Evolutionary conservation across 2,797 vertebrate genomes (phyloP), one percentile per base, ranked within the genome.

Genomic region (Sebastes oblongus): DNA sequence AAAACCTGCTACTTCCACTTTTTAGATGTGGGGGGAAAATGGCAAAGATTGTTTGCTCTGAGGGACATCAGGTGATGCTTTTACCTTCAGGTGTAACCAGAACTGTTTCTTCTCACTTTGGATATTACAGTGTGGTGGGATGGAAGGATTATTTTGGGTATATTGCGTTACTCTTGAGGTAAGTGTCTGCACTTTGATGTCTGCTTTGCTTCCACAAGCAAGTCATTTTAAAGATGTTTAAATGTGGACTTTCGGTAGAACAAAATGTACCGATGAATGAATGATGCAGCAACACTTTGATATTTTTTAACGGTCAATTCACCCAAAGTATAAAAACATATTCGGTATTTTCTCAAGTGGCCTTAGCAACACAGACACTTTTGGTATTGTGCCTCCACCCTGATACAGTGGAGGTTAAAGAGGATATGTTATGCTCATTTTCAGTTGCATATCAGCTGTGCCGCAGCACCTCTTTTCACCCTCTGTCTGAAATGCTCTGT

Each of bases 161-260:
- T 50, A 78, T 79, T 81, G 18, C 83, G 70, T 88, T 84, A 24
- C 77, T 76, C 18, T 78, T 30, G 66, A 71, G 66, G 67, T 62
- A 56, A 32, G 67, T 55, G 72, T 72, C 68, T 86, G 62, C 2
- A 14, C 83, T 85, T 90, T 88, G 75, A 89, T 68, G 68, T 83
- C 82, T 87, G 36, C 52, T 78, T 80, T 64, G 32, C 52, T 72
- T 70, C 66, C 61, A 25, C 36, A 18, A 25, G 68, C 24, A 70
- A 59, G 36, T 72, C n/a, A 22, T 72, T 86, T 77, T 69, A 74
- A 80, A 80, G 80, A 72, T 60, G 80, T 14, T 11, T 58, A 18
- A 71, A 81, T 71, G 65, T 65, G 25, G 34, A 50, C 62, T 25
- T 67, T 80, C 36, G 22, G 69, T 68, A 24, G 66, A 32, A 29